phyloP scores from a whole-genome alignment of 2,888 invertebrate genomes.

The Nebria salina region DNA sequence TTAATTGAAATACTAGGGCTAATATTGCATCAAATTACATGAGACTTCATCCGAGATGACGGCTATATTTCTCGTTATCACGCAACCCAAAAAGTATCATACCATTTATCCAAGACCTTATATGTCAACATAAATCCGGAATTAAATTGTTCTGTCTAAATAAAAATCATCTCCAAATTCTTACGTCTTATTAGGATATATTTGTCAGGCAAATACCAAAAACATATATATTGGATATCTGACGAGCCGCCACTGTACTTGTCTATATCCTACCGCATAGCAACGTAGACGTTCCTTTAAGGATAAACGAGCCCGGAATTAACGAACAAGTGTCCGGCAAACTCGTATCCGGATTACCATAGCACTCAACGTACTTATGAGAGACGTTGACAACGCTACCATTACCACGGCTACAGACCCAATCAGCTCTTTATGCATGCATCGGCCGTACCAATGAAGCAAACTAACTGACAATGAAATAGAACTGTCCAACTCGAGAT shows the following conservation, averaged over 20 bases:
- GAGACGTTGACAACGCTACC: not conserved
- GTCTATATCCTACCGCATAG: not conserved
- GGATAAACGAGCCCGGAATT: constrained; percentile 22
- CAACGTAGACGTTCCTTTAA: not conserved
- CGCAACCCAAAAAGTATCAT: too few relatives aligned
- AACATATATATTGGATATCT: not conserved
- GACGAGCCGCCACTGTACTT: not conserved
- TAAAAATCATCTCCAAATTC: too few relatives aligned
- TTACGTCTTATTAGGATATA: too few relatives aligned
- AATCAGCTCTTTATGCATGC: constrained; percentile 3
- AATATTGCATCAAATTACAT: too few relatives aligned
- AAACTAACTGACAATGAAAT: not conserved
- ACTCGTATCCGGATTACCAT: constrained; percentile 28
- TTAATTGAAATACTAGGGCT: too few relatives aligned
- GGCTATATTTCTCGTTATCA: too few relatives aligned
- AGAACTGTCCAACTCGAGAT: not conserved
- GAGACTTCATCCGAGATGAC: too few relatives aligned
- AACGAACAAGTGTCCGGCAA: constrained; percentile 33
- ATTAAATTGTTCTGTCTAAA: too few relatives aligned
- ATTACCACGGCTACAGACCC: not conserved
- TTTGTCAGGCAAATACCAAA: too few relatives aligned
- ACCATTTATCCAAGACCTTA: too few relatives aligned
- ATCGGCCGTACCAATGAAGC: not conserved
- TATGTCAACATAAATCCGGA: too few relatives aligned
- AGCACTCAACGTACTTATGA: constrained; percentile 17